Evolutionary conservation across 92 coral and sea anemone species (phyloP).

Genomic region (Virgularia gustaviana): DNA sequence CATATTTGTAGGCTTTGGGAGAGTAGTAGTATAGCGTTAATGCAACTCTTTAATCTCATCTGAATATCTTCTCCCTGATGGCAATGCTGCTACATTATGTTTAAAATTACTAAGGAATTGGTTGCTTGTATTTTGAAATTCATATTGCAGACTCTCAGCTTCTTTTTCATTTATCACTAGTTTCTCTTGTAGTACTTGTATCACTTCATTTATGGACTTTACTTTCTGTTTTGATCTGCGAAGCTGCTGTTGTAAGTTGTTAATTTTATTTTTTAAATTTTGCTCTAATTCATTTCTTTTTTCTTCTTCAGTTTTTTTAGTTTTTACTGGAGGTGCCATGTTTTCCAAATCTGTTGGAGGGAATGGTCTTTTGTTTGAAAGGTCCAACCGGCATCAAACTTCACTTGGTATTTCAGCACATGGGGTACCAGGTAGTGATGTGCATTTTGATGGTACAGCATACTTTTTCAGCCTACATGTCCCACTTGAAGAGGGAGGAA

Average conservation of each 20-base stretch:
- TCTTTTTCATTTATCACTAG: background rate
- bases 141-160: conserved; percentile 13
- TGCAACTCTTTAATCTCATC: conserved; percentile 20
- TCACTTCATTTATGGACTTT: background rate
- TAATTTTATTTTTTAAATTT: background rate
- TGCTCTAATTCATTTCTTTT: background rate
- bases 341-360: background rate
- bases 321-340: background rate
- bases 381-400: background rate
- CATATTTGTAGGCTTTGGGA: conserved; percentile 3
- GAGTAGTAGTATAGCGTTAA: conserved; percentile 14
- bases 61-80: conserved; percentile 16
- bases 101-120: background rate
- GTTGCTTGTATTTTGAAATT: background rate
- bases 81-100: background rate
- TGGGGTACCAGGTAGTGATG: background rate
- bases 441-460: conserved; percentile 4
- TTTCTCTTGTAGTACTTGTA: background rate
- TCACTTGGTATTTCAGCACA: background rate
- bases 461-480: background rate
- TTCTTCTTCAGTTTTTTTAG: background rate
- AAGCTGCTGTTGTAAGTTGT: background rate
- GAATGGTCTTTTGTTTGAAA: background rate
- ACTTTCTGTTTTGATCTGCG: background rate
- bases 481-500: background rate